These are phyloP conservation scores for Aphelocoma coerulescens DNA, from an alignment of 2,113 vertebrate genomes.

Conservation along the genomic window DNA sequence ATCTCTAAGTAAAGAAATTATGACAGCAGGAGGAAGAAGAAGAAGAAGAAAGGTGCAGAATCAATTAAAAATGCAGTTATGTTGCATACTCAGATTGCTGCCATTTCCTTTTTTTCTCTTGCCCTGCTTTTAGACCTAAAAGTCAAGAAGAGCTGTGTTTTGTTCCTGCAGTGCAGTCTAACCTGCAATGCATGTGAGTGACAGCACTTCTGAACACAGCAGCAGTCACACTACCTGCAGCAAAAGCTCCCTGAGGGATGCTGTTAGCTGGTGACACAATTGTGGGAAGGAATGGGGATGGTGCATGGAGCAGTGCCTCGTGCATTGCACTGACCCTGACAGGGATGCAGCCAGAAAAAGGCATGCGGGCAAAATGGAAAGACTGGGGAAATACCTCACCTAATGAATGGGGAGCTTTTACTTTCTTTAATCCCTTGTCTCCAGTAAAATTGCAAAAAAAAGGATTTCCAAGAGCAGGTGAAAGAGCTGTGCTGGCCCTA, in stretches of 20 bases:
- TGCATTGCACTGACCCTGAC: neutral
- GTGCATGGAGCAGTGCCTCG: fast-evolving
- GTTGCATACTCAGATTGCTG: neutral
- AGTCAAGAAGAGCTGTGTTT: neutral
- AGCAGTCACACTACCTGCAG: neutral
- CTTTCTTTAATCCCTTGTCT: neutral
- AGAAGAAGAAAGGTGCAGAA: neutral
- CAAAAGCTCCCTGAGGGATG: neutral
- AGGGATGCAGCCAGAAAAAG: neutral
- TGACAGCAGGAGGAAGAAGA: neutral
- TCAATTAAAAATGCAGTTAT: neutral
- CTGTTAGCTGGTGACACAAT: no score
- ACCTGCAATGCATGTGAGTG: neutral
- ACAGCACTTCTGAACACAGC: neutral
- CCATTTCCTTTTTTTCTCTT: neutral
- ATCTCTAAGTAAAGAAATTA: neutral
- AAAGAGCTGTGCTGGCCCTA: neutral
- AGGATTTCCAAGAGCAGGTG: neutral
- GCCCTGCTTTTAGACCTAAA: neutral
- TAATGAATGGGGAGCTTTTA: fast-evolving
- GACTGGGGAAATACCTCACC: neutral
- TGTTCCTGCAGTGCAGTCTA: neutral
- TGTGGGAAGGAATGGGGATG: fast-evolving
- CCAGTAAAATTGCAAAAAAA: neutral
- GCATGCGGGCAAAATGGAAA: neutral